Conservation (phyloP, 2,888 invertebrate genomes). For the Diogma glabrata region DNA sequence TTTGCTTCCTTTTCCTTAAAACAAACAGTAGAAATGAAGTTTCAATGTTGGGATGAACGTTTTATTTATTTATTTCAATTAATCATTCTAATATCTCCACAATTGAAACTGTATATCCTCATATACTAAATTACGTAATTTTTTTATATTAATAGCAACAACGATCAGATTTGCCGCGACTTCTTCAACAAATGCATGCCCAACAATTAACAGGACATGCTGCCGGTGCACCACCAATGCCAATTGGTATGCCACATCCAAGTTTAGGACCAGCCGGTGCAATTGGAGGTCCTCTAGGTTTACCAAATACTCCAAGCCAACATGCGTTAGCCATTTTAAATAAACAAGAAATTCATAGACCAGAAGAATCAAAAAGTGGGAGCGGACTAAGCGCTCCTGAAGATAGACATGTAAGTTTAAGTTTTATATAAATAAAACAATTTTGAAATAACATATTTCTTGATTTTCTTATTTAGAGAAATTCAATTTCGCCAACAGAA, state of each 20-base stretch:
- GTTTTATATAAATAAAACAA: too few relatives aligned
- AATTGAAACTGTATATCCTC: too few relatives aligned
- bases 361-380: slow-evolving; percentile 61
- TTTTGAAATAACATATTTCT: too few relatives aligned
- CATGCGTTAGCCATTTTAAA: slow-evolving; percentile 68
- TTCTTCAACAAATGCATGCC: slow-evolving; percentile 88
- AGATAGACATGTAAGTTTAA: slow-evolving; percentile 31
- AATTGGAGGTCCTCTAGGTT: slow-evolving; percentile 48
- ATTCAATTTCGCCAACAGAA: slow-evolving; percentile 68
- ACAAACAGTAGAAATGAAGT: too few relatives aligned
- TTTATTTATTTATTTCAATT: too few relatives aligned
- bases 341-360: slow-evolving; percentile 65
- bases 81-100: too few relatives aligned
- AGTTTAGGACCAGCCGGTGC: slow-evolving; percentile 39
- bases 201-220: slow-evolving; percentile 65
- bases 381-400: slow-evolving; percentile 40
- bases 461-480: slow-evolving; percentile 53
- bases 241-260: slow-evolving; percentile 54
- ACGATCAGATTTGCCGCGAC: slow-evolving; percentile 68
- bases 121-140: slow-evolving; percentile 7
- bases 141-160: slow-evolving; percentile 57
- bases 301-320: slow-evolving; percentile 53
- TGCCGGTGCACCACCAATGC: slow-evolving; percentile 59
- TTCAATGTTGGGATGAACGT: too few relatives aligned
- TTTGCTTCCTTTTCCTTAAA: too few relatives aligned